A percentile compares a stretch with the other conserved stretches of the same genome.
These are phyloP conservation scores for Poeciliopsis gracilis DNA, from an alignment of 2,797 vertebrate species.

Conservation along the genomic window DNA sequence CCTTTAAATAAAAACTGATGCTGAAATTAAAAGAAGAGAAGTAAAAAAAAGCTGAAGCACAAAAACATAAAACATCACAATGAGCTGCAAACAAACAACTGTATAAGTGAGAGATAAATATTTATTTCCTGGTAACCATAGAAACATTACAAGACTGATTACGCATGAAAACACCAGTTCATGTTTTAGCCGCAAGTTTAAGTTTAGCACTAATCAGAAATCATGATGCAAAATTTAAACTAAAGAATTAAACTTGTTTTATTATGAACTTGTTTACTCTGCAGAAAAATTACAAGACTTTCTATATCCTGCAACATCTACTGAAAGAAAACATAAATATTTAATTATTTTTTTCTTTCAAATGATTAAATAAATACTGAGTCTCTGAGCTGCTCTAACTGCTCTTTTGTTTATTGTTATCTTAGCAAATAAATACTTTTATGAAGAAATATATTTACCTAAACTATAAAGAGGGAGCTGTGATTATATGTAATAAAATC, in stretches of 20 bases:
- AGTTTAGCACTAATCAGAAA: neutral
- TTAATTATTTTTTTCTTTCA: neutral
- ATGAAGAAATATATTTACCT: too few relatives aligned
- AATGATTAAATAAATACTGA: neutral
- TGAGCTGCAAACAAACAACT: neutral
- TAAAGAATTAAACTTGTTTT: neutral
- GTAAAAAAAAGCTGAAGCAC: neutral
- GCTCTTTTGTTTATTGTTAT: neutral
- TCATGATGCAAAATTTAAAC: neutral
- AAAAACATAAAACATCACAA: neutral
- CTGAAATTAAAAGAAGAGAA: neutral
- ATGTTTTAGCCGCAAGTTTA: neutral
- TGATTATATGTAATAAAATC: too few relatives aligned
- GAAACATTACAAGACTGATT: neutral
- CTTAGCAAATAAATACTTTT: neutral
- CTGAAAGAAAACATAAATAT: too few relatives aligned
- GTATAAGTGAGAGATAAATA: neutral
- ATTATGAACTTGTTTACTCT: neutral
- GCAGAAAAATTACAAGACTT: neutral
- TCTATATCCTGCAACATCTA: neutral
- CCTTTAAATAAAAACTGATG: neutral
- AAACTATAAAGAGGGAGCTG: too few relatives aligned
- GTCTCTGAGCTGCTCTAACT: neutral
- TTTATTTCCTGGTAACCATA: neutral
- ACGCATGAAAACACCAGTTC: neutral